Percentiles rank a stretch among this genome's conserved stretches.
Evolutionary conservation across 2,113 vertebrate genomes (phyloP).

Genomic region (Copsychus sechellarum): DNA sequence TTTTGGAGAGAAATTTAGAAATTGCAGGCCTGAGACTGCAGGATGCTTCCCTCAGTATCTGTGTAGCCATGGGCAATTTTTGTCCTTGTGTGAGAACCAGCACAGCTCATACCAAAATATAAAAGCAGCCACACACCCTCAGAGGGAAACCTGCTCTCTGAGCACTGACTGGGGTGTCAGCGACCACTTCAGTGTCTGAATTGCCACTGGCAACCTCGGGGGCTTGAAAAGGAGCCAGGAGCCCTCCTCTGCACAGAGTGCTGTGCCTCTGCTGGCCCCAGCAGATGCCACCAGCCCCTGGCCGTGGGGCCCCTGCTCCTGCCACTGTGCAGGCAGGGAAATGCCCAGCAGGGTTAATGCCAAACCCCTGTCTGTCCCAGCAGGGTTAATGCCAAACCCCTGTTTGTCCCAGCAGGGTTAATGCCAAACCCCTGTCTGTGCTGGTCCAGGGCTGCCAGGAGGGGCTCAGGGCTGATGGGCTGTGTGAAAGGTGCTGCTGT

Average conservation of each 20-base stretch:
- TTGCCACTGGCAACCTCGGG: neutral
- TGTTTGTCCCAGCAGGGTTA: neutral
- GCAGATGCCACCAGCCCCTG: neutral
- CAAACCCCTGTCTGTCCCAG: neutral
- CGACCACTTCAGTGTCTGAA: neutral
- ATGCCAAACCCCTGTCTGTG: neutral
- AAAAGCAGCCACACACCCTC: rapidly evolving
- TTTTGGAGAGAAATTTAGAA: neutral
- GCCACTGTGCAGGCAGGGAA: neutral
- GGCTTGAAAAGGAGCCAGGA: conserved; percentile 4
- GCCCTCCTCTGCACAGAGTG: neutral
- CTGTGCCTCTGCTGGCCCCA: neutral
- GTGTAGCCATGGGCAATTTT: neutral
- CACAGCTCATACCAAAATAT: neutral
- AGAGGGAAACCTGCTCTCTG: neutral
- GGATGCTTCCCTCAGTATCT: neutral
- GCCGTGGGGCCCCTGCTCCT: neutral
- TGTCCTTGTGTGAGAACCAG: neutral
- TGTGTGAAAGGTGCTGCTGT: conserved; percentile 52
- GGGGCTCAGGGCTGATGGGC: neutral
- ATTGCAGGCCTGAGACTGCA: neutral
- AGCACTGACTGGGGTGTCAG: neutral
- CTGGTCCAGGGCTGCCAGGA: neutral
- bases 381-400: neutral
- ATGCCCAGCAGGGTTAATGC: neutral